Evolutionary conservation across 2,888 invertebrate genomes (phyloP).

Genomic region (Schrankia costaestrigalis): DNA sequence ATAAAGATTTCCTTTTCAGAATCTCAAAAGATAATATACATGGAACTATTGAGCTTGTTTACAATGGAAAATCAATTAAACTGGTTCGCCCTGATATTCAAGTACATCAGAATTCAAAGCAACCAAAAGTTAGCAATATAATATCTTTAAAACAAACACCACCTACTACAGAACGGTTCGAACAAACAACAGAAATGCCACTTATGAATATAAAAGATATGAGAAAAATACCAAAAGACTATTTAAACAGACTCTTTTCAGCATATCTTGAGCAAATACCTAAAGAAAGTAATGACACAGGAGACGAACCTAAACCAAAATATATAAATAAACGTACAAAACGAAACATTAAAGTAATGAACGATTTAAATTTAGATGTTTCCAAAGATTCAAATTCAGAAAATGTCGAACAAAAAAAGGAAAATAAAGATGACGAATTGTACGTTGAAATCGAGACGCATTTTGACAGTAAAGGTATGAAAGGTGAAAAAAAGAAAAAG

Average conservation of each 20-base stretch:
- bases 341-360: conserved; percentile 55
- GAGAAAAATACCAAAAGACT: conserved; percentile 23
- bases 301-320: conserved; percentile 14
- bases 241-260: conserved; percentile 38
- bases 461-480: conserved; percentile 60
- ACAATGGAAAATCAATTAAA: conserved; percentile 55
- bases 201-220: conserved; percentile 3
- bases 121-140: not conserved
- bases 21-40: conserved; percentile 42
- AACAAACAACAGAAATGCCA: not conserved
- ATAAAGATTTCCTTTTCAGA: conserved; percentile 29
- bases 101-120: not conserved
- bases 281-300: conserved; percentile 10
- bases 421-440: conserved; percentile 56
- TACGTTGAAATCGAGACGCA: conserved; percentile 74
- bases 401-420: conserved; percentile 22
- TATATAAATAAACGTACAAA: conserved; percentile 45
- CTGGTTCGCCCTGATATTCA: conserved; percentile 23
- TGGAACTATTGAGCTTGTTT: conserved; percentile 53
- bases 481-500: conserved; percentile 63
- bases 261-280: conserved; percentile 41
- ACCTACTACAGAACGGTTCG: not conserved
- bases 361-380: no score
- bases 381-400: no score
- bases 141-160: conserved; percentile 1